Conservation (phyloP, 1,140 invertebrate genomes). For the Cyphomyrmex costatus region DNA sequence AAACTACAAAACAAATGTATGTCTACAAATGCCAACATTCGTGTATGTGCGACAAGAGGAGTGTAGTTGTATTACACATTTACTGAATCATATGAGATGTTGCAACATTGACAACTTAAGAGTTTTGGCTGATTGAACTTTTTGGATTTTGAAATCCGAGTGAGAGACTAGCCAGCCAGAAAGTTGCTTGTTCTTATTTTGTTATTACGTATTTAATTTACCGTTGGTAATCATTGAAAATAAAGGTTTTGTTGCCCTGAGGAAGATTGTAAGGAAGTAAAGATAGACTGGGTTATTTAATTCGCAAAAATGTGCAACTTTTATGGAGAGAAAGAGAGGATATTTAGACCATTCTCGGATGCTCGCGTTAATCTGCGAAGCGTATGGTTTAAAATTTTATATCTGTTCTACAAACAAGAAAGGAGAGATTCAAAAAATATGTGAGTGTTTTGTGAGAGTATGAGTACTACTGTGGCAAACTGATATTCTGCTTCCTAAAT, state of each 20-base stretch:
- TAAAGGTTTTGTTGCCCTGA: conserved; percentile 76
- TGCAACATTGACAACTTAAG: conserved; percentile 71
- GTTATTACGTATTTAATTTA: conserved; percentile 77
- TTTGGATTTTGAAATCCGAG: conserved; percentile 71
- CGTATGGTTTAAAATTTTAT: conserved; percentile 75
- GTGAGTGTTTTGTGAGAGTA: conserved; percentile 63
- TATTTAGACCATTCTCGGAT: conserved; percentile 63
- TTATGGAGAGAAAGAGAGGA: conserved; percentile 76
- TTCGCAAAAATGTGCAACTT: conserved; percentile 61
- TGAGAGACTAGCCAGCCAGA: conserved; percentile 69
- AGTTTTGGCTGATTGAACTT: conserved; percentile 79
- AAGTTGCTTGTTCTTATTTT: conserved; percentile 77
- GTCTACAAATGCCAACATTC: conserved; percentile 50
- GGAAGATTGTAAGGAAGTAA: conserved; percentile 69
- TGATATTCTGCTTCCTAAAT: conserved; percentile 71
- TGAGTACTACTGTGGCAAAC: conserved; percentile 21
- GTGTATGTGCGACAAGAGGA: conserved; percentile 22
- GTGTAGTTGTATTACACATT: conserved; percentile 34
- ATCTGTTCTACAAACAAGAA: conserved; percentile 72
- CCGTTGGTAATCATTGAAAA: conserved; percentile 75
- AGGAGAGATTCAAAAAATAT: conserved; percentile 47
- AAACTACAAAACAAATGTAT: too few species aligned
- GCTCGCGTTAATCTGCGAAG: conserved; percentile 67
- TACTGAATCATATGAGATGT: background rate
- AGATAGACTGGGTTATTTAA: conserved; percentile 62